Conservation (phyloP, 1,140 invertebrate genomes). For the Telenomus remus region DNA sequence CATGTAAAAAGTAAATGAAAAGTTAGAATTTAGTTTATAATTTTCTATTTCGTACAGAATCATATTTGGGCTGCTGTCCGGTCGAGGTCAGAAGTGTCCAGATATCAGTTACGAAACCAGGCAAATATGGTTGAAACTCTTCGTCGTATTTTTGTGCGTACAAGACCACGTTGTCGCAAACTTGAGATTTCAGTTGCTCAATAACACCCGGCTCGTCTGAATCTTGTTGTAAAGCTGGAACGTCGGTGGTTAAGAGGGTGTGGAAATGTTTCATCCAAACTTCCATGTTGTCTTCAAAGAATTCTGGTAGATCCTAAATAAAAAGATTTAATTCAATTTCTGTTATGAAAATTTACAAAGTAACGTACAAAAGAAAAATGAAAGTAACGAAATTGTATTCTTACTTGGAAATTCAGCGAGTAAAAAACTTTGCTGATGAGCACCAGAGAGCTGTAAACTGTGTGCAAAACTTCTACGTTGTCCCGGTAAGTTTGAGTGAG, state of each 20-base stretch:
- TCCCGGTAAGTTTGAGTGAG: slow-evolving; percentile 85
- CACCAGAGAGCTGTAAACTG: slow-evolving; percentile 92
- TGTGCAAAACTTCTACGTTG: slow-evolving; percentile 87
- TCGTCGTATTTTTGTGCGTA: slow-evolving; percentile 99
- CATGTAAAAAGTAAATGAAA: slow-evolving; percentile 5
- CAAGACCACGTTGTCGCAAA: slow-evolving; percentile 95
- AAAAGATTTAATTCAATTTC: slow-evolving; percentile 13
- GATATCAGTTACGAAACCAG: slow-evolving; percentile 92
- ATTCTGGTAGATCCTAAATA: slow-evolving; percentile 93
- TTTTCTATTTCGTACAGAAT: slow-evolving; percentile 86
- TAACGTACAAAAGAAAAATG: background rate
- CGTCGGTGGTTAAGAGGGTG: slow-evolving; percentile 85
- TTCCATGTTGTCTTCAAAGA: slow-evolving; percentile 98
- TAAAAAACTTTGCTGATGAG: slow-evolving; percentile 97
- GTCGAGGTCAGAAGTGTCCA: slow-evolving; percentile 93
- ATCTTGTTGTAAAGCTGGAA: slow-evolving; percentile 82
- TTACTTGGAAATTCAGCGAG: slow-evolving; percentile 93
- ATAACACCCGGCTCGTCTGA: slow-evolving; percentile 93
- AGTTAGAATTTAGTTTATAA: background rate
- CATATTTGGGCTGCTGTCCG: slow-evolving; percentile 91
- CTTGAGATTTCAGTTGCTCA: slow-evolving; percentile 94
- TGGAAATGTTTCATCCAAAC: slow-evolving; percentile 96
- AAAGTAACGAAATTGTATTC: slow-evolving; percentile 17
- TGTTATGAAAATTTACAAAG: too few species aligned
- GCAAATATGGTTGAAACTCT: slow-evolving; percentile 92